phyloP scores from a whole-genome alignment of 2,888 invertebrate species.

The Lingula anatina region DNA sequence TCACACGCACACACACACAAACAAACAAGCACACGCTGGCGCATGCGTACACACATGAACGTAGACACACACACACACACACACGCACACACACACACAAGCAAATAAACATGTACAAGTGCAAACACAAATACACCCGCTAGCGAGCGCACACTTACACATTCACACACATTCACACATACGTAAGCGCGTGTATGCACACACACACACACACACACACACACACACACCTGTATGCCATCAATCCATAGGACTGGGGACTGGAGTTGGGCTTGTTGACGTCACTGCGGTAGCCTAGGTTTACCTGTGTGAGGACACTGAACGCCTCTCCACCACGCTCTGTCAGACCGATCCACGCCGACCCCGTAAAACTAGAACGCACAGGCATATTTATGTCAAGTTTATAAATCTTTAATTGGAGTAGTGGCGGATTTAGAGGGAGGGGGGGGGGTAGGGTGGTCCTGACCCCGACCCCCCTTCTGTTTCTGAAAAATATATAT shows the following conservation, averaged over 20 bases:
- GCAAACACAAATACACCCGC: constrained; percentile 2
- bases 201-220: constrained; percentile 3
- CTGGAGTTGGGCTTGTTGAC: no score
- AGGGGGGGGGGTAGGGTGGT: no score
- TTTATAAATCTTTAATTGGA: no score
- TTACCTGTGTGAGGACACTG: no score
- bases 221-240: background rate
- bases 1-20: background rate
- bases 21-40: background rate
- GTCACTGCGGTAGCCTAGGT: no score
- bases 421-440: no score
- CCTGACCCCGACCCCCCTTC: no score
- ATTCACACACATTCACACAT: constrained; percentile 4
- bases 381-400: no score
- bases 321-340: no score
- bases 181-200: background rate
- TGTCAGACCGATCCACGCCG: no score
- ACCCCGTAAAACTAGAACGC: no score
- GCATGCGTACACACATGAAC: background rate
- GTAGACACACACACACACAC: background rate
- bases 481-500: no score
- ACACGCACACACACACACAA: background rate
- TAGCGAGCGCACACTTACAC: constrained; percentile 1
- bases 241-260: background rate
- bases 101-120: background rate